Percentiles rank a stretch among this genome's conserved stretches.
Conservation (phyloP, 2,113 vertebrate species). For the Pterophyllum scalare region DNA sequence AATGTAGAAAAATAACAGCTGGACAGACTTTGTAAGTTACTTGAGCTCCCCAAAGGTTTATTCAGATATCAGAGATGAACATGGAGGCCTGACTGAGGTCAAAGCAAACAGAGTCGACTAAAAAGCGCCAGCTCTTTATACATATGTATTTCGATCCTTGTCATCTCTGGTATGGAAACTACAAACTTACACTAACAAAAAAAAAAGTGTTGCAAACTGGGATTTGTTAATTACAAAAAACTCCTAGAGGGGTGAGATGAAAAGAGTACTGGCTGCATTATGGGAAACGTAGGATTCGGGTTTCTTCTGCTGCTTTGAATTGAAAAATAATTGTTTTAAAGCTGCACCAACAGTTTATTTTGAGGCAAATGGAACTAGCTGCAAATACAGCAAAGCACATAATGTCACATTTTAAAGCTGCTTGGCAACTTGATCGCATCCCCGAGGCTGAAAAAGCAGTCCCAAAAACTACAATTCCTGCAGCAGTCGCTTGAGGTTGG, state of each 20-base stretch:
- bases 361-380: neutral
- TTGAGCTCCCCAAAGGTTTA: conserved; percentile 54
- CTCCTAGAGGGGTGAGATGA: neutral
- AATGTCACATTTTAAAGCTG: neutral
- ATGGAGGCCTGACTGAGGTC: conserved; percentile 12
- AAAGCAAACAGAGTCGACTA: neutral
- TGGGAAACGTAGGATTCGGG: neutral
- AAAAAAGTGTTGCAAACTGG: neutral
- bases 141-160: neutral
- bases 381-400: neutral
- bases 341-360: neutral
- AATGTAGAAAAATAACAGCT: conserved; percentile 38
- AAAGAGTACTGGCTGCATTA: neutral
- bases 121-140: conserved; percentile 42
- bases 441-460: neutral
- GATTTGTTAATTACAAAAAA: neutral
- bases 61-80: conserved; percentile 58
- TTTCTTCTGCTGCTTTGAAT: neutral
- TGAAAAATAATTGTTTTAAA: neutral
- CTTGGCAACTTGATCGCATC: neutral
- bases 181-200: neutral
- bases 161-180: neutral
- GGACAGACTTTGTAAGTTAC: conserved; percentile 7
- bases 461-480: neutral
- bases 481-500: neutral